These are phyloP conservation scores for Phataginus tetradactyla DNA, from an alignment of 2,797 vertebrate species.

Conservation along the genomic window DNA sequence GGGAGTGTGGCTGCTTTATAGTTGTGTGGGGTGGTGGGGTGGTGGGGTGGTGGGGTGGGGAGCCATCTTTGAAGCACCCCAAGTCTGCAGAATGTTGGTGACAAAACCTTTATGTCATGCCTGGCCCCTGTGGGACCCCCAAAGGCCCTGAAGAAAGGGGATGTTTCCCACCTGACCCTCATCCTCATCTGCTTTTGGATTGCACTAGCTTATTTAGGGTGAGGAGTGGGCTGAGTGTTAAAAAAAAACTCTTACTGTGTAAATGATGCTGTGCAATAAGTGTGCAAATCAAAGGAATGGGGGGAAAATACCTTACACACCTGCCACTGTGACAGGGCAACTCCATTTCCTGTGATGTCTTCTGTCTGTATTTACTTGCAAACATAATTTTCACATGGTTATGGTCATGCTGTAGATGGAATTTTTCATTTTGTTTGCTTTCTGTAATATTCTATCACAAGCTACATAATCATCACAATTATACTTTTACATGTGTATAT, in stretches of 20 bases:
- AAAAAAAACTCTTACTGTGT: background rate
- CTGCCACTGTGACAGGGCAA: background rate
- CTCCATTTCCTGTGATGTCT: background rate
- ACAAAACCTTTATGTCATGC: background rate
- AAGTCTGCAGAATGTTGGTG: background rate
- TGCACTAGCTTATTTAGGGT: constrained; percentile 31
- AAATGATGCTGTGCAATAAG: constrained; percentile 7
- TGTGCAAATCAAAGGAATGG: constrained; percentile 52
- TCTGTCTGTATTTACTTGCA: constrained; percentile 47
- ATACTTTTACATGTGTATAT: constrained; percentile 47
- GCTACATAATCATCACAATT: constrained; percentile 34
- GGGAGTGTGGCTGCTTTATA: no score
- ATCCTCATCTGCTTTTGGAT: background rate
- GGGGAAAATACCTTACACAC: background rate
- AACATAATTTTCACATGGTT: constrained; percentile 41
- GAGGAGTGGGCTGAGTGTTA: background rate
- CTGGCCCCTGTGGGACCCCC: background rate
- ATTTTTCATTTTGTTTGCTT: constrained; percentile 45
- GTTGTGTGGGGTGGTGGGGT: no score
- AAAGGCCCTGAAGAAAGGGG: background rate
- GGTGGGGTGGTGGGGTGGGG: no score
- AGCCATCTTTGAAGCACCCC: background rate
- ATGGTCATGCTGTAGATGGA: background rate
- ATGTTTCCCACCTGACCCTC: background rate
- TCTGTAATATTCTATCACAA: constrained; percentile 19